Evolutionary conservation across 2,888 invertebrate genomes (phyloP).

Genomic region (Cephus runcator): DNA sequence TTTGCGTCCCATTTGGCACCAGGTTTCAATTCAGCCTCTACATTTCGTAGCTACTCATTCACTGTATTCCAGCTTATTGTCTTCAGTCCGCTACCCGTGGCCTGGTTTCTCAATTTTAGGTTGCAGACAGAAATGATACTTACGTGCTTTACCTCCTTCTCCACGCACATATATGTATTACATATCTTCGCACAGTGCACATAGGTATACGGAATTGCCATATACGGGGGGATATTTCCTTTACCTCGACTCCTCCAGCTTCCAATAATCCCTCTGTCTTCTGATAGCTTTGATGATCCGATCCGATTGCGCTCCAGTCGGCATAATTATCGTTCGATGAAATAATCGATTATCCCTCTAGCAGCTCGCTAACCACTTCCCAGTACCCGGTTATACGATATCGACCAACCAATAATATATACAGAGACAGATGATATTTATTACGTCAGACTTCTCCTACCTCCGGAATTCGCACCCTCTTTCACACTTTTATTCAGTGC

Average conservation of each 20-base stretch:
- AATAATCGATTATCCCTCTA: background rate
- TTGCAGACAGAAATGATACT: constrained; percentile 16
- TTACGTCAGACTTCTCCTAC: background rate
- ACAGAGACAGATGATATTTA: background rate
- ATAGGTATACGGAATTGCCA: background rate
- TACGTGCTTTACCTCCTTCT: background rate
- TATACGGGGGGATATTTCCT: background rate
- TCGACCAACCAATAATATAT: background rate
- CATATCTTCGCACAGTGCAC: background rate
- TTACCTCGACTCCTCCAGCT: background rate
- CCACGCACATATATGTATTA: background rate
- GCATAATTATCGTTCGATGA: background rate
- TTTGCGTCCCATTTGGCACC: constrained; percentile 57
- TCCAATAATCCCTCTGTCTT: background rate
- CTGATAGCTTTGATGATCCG: background rate
- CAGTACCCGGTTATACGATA: background rate
- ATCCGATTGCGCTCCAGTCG: background rate
- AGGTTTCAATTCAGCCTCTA: constrained; percentile 50
- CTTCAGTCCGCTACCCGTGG: constrained; percentile 33
- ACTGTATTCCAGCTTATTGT: constrained; percentile 45
- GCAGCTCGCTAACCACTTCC: background rate
- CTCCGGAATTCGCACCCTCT: background rate
- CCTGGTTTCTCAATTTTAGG: constrained; percentile 36
- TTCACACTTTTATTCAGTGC: background rate
- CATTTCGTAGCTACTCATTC: constrained; percentile 44